Conservation (phyloP, 2,888 invertebrate species). For the Glaucopsyche alexis region DNA sequence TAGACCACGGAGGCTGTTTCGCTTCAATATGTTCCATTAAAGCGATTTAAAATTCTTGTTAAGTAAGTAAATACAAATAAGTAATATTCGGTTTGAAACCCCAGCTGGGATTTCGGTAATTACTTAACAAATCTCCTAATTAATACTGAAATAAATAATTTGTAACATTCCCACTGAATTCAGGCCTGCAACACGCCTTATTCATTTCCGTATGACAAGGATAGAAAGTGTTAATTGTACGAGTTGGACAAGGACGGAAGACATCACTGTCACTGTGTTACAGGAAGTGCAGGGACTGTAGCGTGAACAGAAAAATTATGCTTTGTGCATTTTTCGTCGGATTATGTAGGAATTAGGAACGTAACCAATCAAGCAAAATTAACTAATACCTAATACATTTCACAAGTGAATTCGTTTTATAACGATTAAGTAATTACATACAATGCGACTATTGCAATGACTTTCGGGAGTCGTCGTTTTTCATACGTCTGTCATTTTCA, state of each 20-base stretch:
- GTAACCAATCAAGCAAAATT: conserved; percentile 14
- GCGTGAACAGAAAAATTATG: conserved; percentile 47
- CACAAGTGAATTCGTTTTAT: too few species aligned
- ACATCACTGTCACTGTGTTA: conserved; percentile 56
- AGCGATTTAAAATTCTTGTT: too few species aligned
- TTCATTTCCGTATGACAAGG: conserved; percentile 43
- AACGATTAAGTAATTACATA: too few species aligned
- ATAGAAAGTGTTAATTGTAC: conserved; percentile 39
- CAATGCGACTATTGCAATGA: too few species aligned
- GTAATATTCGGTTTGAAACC: not conserved
- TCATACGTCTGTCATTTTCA: too few species aligned
- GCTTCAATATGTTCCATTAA: too few species aligned
- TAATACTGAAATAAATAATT: conserved; percentile 41
- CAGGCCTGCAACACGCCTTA: conserved; percentile 42
- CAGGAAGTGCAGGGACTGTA: conserved; percentile 64
- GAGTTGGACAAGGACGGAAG: conserved; percentile 47
- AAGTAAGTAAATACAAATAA: not conserved
- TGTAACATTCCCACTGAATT: conserved; percentile 40
- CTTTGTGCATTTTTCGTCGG: not conserved
- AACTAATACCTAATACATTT: too few species aligned
- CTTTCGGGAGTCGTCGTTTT: too few species aligned
- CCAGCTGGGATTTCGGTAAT: conserved; percentile 10
- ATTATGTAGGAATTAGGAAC: not conserved
- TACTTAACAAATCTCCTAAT: conserved; percentile 29
- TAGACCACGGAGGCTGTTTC: too few species aligned